Evolutionary conservation across 2,113 vertebrate genomes (phyloP), one percentile per base, ranked within the genome.

Genomic region (Cochlearius cochlearius): DNA sequence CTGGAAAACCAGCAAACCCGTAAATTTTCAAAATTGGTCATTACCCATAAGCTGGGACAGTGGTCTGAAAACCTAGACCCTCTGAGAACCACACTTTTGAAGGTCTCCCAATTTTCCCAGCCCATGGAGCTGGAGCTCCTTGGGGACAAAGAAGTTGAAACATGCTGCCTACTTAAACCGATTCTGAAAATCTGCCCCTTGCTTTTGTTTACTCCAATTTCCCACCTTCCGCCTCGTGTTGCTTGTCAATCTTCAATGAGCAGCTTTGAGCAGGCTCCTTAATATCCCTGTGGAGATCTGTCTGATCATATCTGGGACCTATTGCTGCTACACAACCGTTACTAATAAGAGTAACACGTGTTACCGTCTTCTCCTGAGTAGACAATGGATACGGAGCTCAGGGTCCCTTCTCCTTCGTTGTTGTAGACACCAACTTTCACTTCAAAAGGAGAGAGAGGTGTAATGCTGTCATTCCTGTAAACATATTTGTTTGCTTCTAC

Each of bases 351-450:
- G 67, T 18, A 75, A 49, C 12, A 29, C 0, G 3, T 53, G 86
- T 98, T 97, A 99, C 99, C 98, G 12, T 99, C 98, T 74, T 99
- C 99, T 86, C 99, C 99, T 3, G 99, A 99, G 95, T 98, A 98
- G 89, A 99, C 85, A n/a, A 96, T 84, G 64, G 97, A 97, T 30
- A 98, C 43, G 0, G 93, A 96, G 94, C 99, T 99, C 79, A 98
- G 97, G 4, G 97, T 97, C 7, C 99, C 99, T 95, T 99, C 98
- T 47, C 98, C 99, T 92, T 98, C 95, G 2, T 97, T 97, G 96
- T 99, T 99, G 97, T 98, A 99, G 32, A 99, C 98, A 2, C 98
- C 99, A 62, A 99, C 99, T 95, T 98, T 99, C 79, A 99, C 99
- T 97, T 99, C 98, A 26, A 99, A 99, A 62, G 97, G 98, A 38